These are phyloP conservation scores for Euborellia annulipes DNA, from an alignment of 1,140 invertebrate genomes.

Conservation along the genomic window DNA sequence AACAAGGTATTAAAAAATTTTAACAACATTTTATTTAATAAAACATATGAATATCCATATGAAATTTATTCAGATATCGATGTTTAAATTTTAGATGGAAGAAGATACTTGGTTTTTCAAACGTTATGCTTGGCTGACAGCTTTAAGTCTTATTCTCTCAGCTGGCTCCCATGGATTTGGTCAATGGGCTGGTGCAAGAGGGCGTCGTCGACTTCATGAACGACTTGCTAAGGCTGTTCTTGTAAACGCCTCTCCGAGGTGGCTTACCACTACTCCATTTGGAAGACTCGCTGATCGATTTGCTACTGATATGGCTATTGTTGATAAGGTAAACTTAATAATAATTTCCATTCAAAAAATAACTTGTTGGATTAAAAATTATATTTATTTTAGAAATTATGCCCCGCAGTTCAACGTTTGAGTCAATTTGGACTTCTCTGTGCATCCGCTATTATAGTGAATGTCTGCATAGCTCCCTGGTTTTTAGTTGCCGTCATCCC, in stretches of 20 bases:
- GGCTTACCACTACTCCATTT: conserved; percentile 35
- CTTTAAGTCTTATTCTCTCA: conserved; percentile 35
- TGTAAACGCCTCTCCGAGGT: no score
- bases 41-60: neutral
- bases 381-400: conserved; percentile 47
- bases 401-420: conserved; percentile 53
- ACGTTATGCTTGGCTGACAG: conserved; percentile 37
- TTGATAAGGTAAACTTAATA: conserved; percentile 78
- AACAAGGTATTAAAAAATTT: conserved; percentile 1
- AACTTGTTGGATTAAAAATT: conserved; percentile 3
- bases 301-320: conserved; percentile 47
- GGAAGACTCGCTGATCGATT: conserved; percentile 66
- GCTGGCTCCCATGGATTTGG: conserved; percentile 32
- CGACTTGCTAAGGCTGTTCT: conserved; percentile 43
- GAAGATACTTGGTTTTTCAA: conserved; percentile 38
- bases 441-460: conserved; percentile 51
- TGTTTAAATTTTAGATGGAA: conserved; percentile 26
- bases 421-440: conserved; percentile 55
- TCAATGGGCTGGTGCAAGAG: conserved; percentile 42
- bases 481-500: conserved; percentile 48
- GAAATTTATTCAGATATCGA: neutral
- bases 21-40: conserved; percentile 1
- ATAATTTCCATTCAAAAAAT: neutral
- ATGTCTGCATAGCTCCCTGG: conserved; percentile 52
- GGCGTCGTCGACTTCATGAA: conserved; percentile 42